Evolutionary conservation across 2,797 vertebrate species (phyloP), one percentile per base, ranked within the genome.

Genomic region (Trichosurus vulpecula): DNA sequence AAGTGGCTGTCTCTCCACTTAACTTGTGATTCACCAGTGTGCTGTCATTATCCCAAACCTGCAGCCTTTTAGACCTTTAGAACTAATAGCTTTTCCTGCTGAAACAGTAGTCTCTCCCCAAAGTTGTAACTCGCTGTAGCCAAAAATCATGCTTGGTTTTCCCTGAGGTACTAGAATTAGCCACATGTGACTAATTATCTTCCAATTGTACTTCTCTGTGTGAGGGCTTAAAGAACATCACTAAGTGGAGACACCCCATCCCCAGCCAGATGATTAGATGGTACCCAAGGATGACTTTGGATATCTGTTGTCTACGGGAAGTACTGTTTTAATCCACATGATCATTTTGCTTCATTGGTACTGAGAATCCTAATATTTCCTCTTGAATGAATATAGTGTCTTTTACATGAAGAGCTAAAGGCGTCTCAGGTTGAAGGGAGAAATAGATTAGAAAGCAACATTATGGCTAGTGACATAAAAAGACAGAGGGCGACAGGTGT

Each of bases 271-370:
- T 81, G n/a, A 81, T 47, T 22, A 81, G 31, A 52, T 96, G 54
- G 90, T 96, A 30, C 41, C 92, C 54, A 91, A 93, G 58, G 66
- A 52, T 95, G 53, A 81, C 35, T 52, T 96, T 61, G 90, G 55
- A 66, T 52, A 90, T 95, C 89, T 96, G 94, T 22, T n/a, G 47
- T 94, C 52, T 96, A 81, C 89, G 4, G 92, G n/a, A 54, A 52
- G 55, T 93, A 52, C 31, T 90, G 92, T 92, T 96, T 97, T 96
- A 57, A 92, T 90, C 54, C 94, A 93, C 14, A 19, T 92, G 90
- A 52, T 90, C 52, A 90, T 54, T 96, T 91, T 92, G 87, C 51
- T 91, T 97, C 74, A 16, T 91, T 94, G 90, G 41, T 87, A 51
- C 41, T 51, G 22, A 81, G 16, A 25, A 81, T 81, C 41, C 74